phyloP scores from a whole-genome alignment of 2,113 vertebrate species.

The Eudyptes chrysolophus region DNA sequence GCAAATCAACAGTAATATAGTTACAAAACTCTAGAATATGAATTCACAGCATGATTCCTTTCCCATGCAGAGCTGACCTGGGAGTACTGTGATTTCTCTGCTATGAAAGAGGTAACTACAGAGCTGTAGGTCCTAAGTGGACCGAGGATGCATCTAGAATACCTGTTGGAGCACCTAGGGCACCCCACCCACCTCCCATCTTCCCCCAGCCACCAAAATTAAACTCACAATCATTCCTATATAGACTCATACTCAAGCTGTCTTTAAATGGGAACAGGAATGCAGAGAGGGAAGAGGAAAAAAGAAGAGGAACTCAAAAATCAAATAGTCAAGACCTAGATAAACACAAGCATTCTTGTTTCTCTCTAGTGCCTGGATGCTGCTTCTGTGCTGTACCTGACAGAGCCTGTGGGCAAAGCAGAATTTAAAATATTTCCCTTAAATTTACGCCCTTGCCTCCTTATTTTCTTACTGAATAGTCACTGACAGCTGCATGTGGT shows the following conservation, averaged over 20 bases:
- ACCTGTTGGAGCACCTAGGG: neutral
- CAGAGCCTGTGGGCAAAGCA: neutral
- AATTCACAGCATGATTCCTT: neutral
- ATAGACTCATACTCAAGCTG: neutral
- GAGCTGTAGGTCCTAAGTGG: neutral
- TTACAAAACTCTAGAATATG: neutral
- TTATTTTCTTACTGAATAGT: neutral
- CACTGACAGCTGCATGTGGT: neutral
- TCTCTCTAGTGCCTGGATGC: neutral
- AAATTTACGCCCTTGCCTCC: neutral
- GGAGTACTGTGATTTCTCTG: neutral
- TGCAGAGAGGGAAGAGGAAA: neutral
- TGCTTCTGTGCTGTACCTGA: neutral
- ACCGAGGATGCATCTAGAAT: neutral
- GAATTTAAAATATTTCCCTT: neutral
- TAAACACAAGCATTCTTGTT: neutral
- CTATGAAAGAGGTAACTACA: neutral
- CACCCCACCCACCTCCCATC: too few relatives aligned
- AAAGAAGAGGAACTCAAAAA: neutral
- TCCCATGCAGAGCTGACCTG: neutral
- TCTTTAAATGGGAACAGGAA: neutral
- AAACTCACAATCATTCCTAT: neutral
- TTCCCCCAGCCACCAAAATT: neutral
- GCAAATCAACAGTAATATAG: neutral
- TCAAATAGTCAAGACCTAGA: neutral